A percentile compares a stretch with the other conserved stretches of the same genome.
These are phyloP conservation scores for Trichoplax adhaerens DNA, from an alignment of 37 sponge, comb jelly and placozoan genomes.

Conservation along the genomic window DNA sequence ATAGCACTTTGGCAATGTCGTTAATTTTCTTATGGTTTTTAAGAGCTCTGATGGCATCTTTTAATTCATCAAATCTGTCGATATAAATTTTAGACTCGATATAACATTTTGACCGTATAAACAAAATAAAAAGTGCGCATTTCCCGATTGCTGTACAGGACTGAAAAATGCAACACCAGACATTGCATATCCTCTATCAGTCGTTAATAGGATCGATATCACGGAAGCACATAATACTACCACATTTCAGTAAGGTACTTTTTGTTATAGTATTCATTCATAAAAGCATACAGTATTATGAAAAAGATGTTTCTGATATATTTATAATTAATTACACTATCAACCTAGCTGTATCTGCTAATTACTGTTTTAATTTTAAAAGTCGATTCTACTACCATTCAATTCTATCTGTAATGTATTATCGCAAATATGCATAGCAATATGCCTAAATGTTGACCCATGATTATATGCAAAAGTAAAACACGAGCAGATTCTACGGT, in stretches of 20 bases:
- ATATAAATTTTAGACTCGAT: no score
- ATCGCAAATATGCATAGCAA: not conserved
- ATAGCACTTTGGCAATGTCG: conserved; percentile 72
- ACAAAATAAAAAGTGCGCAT: no score
- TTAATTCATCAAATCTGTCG: conserved; percentile 67
- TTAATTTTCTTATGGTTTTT: conserved; percentile 86
- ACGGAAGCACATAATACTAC: no score
- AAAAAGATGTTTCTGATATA: not conserved
- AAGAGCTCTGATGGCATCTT: conserved; percentile 43
- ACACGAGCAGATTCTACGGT: no score
- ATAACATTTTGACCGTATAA: no score
- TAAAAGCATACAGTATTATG: not conserved
- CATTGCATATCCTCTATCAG: no score
- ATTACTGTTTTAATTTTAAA: not conserved
- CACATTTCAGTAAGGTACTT: no score
- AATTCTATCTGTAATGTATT: no score
- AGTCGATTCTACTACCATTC: not conserved
- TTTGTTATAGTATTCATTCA: no score
- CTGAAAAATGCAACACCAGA: no score
- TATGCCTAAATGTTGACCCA: not conserved
- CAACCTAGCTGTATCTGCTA: not conserved
- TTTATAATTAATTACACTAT: not conserved
- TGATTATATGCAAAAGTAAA: not conserved
- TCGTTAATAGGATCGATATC: no score
- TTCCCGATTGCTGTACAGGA: no score